phyloP scores from a whole-genome alignment of 2,113 vertebrate genomes.

The Columba janthina region DNA sequence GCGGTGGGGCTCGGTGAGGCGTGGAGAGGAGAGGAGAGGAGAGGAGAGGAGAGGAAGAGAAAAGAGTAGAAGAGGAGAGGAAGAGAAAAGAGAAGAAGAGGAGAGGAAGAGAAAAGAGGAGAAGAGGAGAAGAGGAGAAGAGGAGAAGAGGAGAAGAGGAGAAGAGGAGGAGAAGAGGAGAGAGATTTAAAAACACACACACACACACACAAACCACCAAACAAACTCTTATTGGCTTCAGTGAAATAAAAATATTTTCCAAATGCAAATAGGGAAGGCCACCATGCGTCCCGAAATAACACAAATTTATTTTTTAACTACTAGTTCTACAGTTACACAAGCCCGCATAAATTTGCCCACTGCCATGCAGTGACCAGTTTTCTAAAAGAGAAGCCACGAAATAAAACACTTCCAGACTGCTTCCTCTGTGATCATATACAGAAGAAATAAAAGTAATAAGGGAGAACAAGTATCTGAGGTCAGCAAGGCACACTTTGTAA shows the following conservation, averaged over 20 bases:
- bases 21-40: too few species aligned
- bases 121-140: too few species aligned
- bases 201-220: not conserved
- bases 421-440: not conserved
- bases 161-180: too few species aligned
- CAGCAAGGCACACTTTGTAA: fast-evolving
- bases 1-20: too few species aligned
- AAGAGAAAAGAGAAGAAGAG: too few species aligned
- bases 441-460: not conserved
- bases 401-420: constrained; percentile 11
- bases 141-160: too few species aligned
- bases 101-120: too few species aligned
- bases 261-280: not conserved
- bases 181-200: too few species aligned
- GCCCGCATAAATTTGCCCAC: not conserved
- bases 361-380: not conserved
- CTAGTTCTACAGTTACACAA: not conserved
- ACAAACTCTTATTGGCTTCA: not conserved
- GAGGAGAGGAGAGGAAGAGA: too few species aligned
- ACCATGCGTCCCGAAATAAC: not conserved
- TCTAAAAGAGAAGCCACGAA: constrained; percentile 8
- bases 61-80: too few species aligned
- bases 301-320: not conserved
- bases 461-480: not conserved
- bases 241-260: not conserved